These are phyloP conservation scores for Drosophila phalerata DNA, from an alignment of 2,888 invertebrate species.

Conservation along the genomic window DNA sequence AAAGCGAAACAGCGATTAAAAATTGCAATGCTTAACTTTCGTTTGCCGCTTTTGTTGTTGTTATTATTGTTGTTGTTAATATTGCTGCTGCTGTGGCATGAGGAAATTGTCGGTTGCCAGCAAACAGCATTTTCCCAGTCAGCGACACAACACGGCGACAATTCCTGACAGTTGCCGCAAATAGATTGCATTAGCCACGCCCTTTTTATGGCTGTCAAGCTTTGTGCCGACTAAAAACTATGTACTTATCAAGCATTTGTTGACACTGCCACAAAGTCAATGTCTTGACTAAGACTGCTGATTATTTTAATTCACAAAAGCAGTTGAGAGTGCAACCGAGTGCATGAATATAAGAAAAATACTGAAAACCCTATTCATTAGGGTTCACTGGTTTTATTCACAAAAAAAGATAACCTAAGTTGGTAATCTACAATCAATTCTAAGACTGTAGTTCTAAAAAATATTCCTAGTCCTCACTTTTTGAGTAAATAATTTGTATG, in stretches of 20 bases:
- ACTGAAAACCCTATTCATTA: background rate
- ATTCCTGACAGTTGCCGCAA: conserved; percentile 31
- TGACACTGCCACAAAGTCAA: conserved; percentile 33
- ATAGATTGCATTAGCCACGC: conserved; percentile 46
- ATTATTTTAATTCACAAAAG: background rate
- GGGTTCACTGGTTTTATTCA: too few species aligned
- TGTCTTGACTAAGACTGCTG: conserved; percentile 21
- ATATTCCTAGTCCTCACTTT: too few species aligned
- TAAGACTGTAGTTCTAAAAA: too few species aligned
- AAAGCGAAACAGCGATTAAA: conserved; percentile 77
- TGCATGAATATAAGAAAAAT: background rate
- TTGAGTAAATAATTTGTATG: too few species aligned
- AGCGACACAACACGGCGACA: conserved; percentile 21
- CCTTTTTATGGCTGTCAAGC: conserved; percentile 23
- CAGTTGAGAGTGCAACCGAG: background rate
- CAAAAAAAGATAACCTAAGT: too few species aligned
- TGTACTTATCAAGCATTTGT: conserved; percentile 8
- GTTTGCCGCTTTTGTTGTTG: conserved; percentile 45
- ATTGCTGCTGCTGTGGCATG: conserved; percentile 47
- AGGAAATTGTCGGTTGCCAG: conserved; percentile 58
- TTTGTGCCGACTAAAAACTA: conserved; percentile 5
- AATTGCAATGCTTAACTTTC: conserved; percentile 72
- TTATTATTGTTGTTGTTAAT: background rate
- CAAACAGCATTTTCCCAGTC: conserved; percentile 20
- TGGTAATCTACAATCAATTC: too few species aligned